These are phyloP conservation scores for Ibidorhyncha struthersii DNA, from an alignment of 2,113 vertebrate species.

Conservation along the genomic window DNA sequence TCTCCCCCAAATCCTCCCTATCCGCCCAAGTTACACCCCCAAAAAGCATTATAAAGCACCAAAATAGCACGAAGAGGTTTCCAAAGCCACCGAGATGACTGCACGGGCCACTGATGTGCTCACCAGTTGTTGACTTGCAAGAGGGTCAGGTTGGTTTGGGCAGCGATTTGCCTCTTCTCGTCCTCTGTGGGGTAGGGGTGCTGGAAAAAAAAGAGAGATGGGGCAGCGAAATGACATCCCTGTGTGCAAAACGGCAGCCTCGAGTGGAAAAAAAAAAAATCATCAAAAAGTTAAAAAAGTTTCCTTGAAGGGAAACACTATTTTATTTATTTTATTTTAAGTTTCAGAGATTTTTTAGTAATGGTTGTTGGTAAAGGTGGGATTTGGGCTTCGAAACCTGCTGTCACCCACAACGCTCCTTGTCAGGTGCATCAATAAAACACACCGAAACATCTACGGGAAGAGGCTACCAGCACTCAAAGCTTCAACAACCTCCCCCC, in stretches of 20 bases:
- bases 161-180: constrained; percentile 97
- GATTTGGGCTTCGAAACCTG: neutral
- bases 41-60: neutral
- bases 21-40: neutral
- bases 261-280: too few species aligned
- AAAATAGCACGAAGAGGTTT: accelerated
- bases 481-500: neutral
- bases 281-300: too few species aligned
- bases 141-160: constrained; percentile 96
- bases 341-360: neutral
- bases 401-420: accelerated
- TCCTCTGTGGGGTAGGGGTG: constrained; percentile 99
- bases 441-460: neutral
- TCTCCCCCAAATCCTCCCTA: neutral
- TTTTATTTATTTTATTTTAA: neutral
- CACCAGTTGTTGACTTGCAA: constrained; percentile 99
- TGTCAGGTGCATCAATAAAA: neutral
- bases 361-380: neutral
- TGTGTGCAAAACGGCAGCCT: neutral
- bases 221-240: neutral
- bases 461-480: neutral
- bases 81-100: neutral
- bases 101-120: neutral
- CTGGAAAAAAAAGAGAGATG: constrained; percentile 68
- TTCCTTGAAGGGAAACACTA: neutral